Evolutionary conservation across 2,797 vertebrate genomes (phyloP), one percentile per base, ranked within the genome.

Genomic region (Pseudomugil tenellus): DNA sequence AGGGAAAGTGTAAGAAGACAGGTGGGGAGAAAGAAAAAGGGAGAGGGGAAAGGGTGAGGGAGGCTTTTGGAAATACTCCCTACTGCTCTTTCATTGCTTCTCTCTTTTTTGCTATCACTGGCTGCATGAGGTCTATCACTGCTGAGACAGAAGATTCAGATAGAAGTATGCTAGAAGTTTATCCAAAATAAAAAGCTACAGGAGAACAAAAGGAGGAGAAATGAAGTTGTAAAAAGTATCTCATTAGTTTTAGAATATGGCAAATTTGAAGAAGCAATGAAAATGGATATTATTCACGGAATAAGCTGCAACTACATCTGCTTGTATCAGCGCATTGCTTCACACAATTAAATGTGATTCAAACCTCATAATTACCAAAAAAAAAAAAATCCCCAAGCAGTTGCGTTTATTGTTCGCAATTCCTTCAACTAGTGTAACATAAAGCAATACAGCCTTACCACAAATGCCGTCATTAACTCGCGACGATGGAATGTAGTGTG

Each of bases 391-490:
- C 64, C 16, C 12, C 29, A 56, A 7, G n/a, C 54, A 23, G 21
- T 13, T 5, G 11, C 21, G 13, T 17, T 21, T 12, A 49, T 23
- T 41, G 19, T 19, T n/a, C 2, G 37, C 12, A 13, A 26, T 25
- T 57, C 6, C 21, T 5, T 23, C 11, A 35, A 21, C 12, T 9
- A 1, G n/a, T 23, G 37, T 39, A 39, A 39, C 3, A 39, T 3
- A n/a, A 43, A 43, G 10, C 6, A 34, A 41, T 19, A n/a, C 19
- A 9, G 41, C 19, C 89, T 91, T 78, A 93, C 91, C 91, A 60
- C 92, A 94, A 74, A 94, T 90, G 58, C 91, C 93, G 14, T 93
- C 92, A 11, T 92, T 93, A 76, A 94, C 90, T 37, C 91, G 58
- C 0, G 90, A 92, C 48, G 91, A 91, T 6, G 88, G 91, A 75